These are phyloP conservation scores for Nephrocerus scutellatus DNA, from an alignment of 2,888 invertebrate species.

Conservation along the genomic window DNA sequence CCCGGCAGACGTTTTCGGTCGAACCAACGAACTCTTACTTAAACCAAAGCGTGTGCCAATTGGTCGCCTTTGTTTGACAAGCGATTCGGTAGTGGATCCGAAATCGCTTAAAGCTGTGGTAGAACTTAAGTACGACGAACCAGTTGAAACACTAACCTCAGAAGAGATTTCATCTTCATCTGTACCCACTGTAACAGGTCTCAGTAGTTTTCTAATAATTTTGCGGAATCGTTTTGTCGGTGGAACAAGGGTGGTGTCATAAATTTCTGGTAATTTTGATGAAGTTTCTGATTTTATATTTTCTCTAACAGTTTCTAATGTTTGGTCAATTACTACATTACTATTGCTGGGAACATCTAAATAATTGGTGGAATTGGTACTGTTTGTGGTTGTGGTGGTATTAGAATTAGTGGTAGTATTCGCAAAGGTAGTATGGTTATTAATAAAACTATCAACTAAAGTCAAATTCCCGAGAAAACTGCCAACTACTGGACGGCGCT, in stretches of 20 bases:
- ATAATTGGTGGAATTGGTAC: constrained; percentile 9
- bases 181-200: constrained; percentile 31
- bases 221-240: constrained; percentile 37
- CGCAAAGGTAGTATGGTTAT: constrained; percentile 22
- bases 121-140: constrained; percentile 15
- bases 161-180: no score
- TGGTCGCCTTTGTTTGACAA: no score
- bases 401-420: constrained; percentile 32
- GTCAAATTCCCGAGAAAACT: constrained; percentile 2
- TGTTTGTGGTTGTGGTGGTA: constrained; percentile 23
- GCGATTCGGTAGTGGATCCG: no score
- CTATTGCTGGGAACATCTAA: constrained; percentile 7
- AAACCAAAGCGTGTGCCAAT: no score
- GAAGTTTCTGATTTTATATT: constrained; percentile 14
- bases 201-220: constrained; percentile 34
- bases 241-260: constrained; percentile 18
- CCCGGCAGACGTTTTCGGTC: no score
- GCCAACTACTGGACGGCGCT: constrained; percentile 28
- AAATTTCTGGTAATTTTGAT: constrained; percentile 18
- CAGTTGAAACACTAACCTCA: constrained; percentile 20
- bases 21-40: no score
- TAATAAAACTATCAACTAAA: constrained; percentile 26
- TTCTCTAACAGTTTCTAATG: constrained; percentile 12
- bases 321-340: constrained; percentile 14
- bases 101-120: no score